Percentiles rank a stretch among this genome's conserved stretches.
These are phyloP conservation scores for Lemur catta DNA, from an alignment of 2,797 vertebrate species.

Conservation along the genomic window DNA sequence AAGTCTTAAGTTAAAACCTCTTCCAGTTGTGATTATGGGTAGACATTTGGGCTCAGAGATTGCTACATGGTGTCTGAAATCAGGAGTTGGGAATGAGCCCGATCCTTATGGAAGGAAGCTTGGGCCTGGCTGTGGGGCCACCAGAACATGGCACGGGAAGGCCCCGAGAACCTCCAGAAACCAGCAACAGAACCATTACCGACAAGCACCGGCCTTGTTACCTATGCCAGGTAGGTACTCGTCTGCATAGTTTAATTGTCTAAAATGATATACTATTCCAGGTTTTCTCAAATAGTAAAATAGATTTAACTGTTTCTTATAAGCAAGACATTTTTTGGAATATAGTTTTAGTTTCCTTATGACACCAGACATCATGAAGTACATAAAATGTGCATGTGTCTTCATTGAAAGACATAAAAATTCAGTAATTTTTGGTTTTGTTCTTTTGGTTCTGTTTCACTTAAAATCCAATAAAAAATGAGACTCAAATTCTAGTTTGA, in stretches of 20 bases:
- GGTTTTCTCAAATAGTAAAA: not conserved
- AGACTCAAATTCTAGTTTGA: not conserved
- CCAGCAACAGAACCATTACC: not conserved
- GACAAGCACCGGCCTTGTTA: not conserved
- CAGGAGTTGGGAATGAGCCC: not conserved
- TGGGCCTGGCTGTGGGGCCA: not conserved
- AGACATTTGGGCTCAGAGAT: not conserved
- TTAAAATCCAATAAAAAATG: not conserved
- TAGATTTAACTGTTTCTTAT: not conserved
- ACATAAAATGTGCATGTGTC: not conserved
- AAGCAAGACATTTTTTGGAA: not conserved
- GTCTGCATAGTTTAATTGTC: not conserved
- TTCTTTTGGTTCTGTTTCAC: not conserved
- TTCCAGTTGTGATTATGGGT: not conserved
- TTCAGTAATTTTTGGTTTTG: not conserved
- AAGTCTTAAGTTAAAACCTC: not conserved
- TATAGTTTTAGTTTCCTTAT: not conserved
- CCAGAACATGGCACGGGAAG: not conserved
- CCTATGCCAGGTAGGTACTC: not conserved
- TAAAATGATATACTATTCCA: not conserved
- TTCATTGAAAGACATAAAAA: not conserved
- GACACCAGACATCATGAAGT: not conserved
- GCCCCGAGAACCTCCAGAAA: not conserved
- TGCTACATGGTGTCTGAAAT: not conserved
- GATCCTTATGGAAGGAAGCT: not conserved